Percentiles rank a stretch among this genome's conserved stretches.
Conservation (phyloP, 1,140 invertebrate genomes). For the Archegozetes longisetosus region DNA sequence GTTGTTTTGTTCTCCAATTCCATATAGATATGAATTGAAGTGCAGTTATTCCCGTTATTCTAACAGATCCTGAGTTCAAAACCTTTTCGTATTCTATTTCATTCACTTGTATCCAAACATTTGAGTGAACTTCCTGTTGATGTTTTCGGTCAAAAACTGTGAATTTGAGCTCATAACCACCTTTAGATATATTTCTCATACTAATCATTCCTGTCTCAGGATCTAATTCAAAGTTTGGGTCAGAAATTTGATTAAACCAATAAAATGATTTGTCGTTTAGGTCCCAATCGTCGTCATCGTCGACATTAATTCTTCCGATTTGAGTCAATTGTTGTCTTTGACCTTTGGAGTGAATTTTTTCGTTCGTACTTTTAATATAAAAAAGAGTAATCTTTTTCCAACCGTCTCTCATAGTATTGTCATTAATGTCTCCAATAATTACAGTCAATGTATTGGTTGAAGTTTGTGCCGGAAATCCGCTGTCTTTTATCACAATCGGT, state of each 20-base stretch:
- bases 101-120: constrained; percentile 77
- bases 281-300: constrained; percentile 95
- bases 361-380: too few relatives aligned
- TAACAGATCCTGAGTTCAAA: constrained; percentile 78
- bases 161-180: constrained; percentile 60
- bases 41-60: constrained; percentile 26
- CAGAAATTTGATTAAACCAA: constrained; percentile 54
- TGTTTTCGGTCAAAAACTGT: constrained; percentile 86
- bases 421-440: constrained; percentile 83
- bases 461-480: constrained; percentile 78
- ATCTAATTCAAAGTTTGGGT: constrained; percentile 63
- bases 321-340: background rate
- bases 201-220: constrained; percentile 85
- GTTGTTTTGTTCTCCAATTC: constrained; percentile 64
- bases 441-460: constrained; percentile 85
- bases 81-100: constrained; percentile 88
- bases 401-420: constrained; percentile 91
- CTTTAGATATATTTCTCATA: constrained; percentile 73
- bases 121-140: constrained; percentile 75
- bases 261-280: constrained; percentile 90
- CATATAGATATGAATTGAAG: constrained; percentile 71
- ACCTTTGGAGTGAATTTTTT: too few relatives aligned
- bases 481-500: constrained; percentile 79
- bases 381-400: constrained; percentile 92
- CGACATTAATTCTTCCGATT: constrained; percentile 85